Conservation (phyloP, 2,113 vertebrate genomes). For the Chloropsis cyanopogon region DNA sequence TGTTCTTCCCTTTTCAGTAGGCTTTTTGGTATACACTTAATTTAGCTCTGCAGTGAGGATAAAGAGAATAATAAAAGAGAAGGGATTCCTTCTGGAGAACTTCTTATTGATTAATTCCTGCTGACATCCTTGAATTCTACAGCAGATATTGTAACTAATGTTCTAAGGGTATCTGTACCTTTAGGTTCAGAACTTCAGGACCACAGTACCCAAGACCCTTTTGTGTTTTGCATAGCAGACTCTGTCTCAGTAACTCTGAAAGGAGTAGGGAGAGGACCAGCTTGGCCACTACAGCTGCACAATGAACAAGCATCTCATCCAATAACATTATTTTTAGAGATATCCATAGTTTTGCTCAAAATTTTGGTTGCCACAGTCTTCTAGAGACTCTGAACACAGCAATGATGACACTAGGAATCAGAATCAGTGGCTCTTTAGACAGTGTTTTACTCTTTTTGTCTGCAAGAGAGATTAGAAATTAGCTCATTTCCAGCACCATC, state of each 20-base stretch:
- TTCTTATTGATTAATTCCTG: not conserved
- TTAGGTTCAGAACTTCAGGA: not conserved
- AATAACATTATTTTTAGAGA: not conserved
- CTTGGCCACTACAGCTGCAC: not conserved
- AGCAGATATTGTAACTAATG: not conserved
- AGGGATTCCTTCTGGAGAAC: not conserved
- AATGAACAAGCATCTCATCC: fast-evolving
- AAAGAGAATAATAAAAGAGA: not conserved
- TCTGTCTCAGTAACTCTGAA: not conserved
- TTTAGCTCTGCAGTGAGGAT: not conserved
- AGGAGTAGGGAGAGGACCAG: not conserved
- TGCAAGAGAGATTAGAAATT: not conserved
- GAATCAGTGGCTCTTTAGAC: not conserved
- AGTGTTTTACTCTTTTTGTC: not conserved
- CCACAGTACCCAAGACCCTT: not conserved
- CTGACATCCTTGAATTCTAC: not conserved
- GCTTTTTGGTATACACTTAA: not conserved
- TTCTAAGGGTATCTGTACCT: not conserved
- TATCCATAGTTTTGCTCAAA: not conserved
- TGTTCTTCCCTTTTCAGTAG: not conserved
- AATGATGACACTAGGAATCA: not conserved
- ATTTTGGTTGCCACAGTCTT: not conserved
- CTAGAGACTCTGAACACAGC: not conserved
- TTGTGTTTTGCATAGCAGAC: not conserved
- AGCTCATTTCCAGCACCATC: not conserved